phyloP scores from a whole-genome alignment of 1,140 invertebrate genomes.

The Capitella teleta region DNA sequence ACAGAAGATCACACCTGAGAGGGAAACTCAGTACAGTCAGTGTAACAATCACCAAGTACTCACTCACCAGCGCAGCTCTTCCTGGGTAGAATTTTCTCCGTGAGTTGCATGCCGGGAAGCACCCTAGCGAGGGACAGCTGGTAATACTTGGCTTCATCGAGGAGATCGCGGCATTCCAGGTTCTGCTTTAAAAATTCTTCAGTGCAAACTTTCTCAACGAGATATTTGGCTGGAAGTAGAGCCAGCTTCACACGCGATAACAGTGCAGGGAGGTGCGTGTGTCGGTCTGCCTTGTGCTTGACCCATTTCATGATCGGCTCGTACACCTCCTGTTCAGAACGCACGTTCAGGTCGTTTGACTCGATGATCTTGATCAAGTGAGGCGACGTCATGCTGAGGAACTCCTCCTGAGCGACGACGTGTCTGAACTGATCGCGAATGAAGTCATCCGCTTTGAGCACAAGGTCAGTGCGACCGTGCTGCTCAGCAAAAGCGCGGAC shows the following conservation, averaged over 20 bases:
- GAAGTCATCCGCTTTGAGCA: slow-evolving; percentile 32
- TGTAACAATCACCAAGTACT: not conserved
- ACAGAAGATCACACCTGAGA: slow-evolving; percentile 39
- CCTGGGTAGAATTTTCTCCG: slow-evolving; percentile 32
- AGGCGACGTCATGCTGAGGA: slow-evolving; percentile 21
- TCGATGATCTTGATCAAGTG: slow-evolving; percentile 22
- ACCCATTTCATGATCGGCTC: slow-evolving; percentile 37
- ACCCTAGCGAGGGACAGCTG: slow-evolving; percentile 36
- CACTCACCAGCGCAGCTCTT: slow-evolving; percentile 39
- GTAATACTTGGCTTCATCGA: slow-evolving; percentile 37
- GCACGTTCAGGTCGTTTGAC: slow-evolving; percentile 31
- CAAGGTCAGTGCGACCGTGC: slow-evolving; percentile 32
- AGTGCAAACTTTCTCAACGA: slow-evolving; percentile 31
- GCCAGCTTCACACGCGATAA: slow-evolving; percentile 35
- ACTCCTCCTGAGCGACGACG: slow-evolving; percentile 30
- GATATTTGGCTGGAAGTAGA: slow-evolving; percentile 27
- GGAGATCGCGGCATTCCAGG: slow-evolving; percentile 34
- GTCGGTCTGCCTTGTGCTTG: slow-evolving; percentile 16
- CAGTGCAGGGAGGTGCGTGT: slow-evolving; percentile 23
- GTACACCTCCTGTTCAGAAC: slow-evolving; percentile 33
- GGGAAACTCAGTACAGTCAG: not conserved
- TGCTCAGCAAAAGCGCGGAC: slow-evolving; percentile 37
- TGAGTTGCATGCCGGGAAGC: slow-evolving; percentile 20
- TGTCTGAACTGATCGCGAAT: slow-evolving; percentile 34
- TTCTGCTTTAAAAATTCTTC: slow-evolving; percentile 30